These are phyloP conservation scores for Auanema sp. DNA, from an alignment of 2,888 invertebrate species.

Conservation along the genomic window DNA sequence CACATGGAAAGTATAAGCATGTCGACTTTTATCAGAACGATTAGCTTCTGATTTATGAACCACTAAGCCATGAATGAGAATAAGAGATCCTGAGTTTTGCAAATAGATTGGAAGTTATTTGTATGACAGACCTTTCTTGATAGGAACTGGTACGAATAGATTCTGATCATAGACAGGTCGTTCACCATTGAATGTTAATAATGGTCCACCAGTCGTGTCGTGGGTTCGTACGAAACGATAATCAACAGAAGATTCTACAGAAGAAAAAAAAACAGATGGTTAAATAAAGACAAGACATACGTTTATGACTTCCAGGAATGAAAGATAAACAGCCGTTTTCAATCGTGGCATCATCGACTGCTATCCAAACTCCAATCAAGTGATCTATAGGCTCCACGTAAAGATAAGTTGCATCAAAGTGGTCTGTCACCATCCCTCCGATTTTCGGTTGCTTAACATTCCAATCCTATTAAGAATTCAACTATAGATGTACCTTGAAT, in stretches of 20 bases:
- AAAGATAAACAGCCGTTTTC: constrained; percentile 95
- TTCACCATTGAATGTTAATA: constrained; percentile 54
- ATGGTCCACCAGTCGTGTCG: constrained; percentile 32
- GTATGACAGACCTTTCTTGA: constrained; percentile 81
- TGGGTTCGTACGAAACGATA: constrained; percentile 57
- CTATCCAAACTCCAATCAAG: constrained; percentile 87
- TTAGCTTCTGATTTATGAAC: constrained; percentile 89
- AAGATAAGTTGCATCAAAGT: constrained; percentile 82
- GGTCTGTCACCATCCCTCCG: constrained; percentile 74
- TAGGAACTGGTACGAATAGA: constrained; percentile 79
- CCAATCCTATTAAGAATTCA: neutral
- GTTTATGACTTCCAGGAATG: constrained; percentile 85
- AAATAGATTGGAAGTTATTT: too few relatives aligned
- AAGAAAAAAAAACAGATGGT: neutral
- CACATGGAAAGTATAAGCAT: constrained; percentile 93
- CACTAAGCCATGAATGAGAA: constrained; percentile 87
- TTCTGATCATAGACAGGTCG: constrained; percentile 69
- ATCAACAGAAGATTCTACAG: constrained; percentile 42
- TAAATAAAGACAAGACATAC: constrained; percentile 54
- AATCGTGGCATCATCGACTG: constrained; percentile 85
- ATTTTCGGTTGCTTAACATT: constrained; percentile 76
- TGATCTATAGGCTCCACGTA: constrained; percentile 78
- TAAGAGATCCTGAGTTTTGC: constrained; percentile 74
- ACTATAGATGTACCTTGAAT: constrained; percentile 73
- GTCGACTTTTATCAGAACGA: constrained; percentile 79